Percentiles rank a stretch among this genome's conserved stretches.
Evolutionary conservation across 2,888 invertebrate genomes (phyloP).

Genomic region (Drosophila phalerata): DNA sequence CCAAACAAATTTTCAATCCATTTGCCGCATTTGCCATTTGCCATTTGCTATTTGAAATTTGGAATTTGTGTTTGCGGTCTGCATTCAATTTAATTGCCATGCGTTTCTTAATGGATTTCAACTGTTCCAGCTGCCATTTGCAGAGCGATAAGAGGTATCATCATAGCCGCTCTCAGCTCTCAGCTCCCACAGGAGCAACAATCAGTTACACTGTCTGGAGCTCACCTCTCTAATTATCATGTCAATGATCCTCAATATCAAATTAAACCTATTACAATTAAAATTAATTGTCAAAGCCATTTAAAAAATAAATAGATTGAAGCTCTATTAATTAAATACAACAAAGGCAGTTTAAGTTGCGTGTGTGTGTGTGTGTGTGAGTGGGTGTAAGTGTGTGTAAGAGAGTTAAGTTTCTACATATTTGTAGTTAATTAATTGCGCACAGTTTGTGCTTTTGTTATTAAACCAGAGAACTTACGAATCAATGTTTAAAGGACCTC

Average conservation of each 20-base stretch:
- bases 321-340: background rate
- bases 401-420: slow-evolving; percentile 8
- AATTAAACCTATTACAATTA: background rate
- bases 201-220: background rate
- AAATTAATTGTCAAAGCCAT: slow-evolving; percentile 12
- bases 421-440: slow-evolving; percentile 42
- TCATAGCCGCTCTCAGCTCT: background rate
- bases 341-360: background rate
- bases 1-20: slow-evolving; percentile 40
- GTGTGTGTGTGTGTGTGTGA: background rate
- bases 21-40: slow-evolving; percentile 53
- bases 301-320: slow-evolving; percentile 1
- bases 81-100: slow-evolving; percentile 65
- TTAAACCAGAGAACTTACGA: slow-evolving; percentile 31
- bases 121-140: slow-evolving; percentile 27
- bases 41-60: slow-evolving; percentile 38
- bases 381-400: background rate
- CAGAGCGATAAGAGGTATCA: background rate
- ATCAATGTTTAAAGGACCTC: slow-evolving; percentile 31
- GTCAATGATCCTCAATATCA: background rate
- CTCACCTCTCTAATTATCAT: background rate
- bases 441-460: slow-evolving; percentile 40
- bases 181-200: background rate
- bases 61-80: slow-evolving; percentile 60
- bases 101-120: slow-evolving; percentile 47